Base-by-base conservation (phyloP, 2,797 vertebrate species). In the Cossypha dichroa region DNA sequence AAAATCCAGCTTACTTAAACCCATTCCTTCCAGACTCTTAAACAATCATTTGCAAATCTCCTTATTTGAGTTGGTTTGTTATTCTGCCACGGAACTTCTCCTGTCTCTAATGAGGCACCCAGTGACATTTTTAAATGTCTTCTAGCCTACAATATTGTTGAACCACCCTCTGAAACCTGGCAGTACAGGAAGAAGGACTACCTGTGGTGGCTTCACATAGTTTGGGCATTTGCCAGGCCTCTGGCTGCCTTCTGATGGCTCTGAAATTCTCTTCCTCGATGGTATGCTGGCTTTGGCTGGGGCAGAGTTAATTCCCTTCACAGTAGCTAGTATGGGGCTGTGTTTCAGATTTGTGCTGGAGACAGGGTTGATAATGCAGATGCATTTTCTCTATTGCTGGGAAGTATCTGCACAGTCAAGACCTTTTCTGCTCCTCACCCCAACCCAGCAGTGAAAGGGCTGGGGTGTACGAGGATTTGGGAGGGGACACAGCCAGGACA, bases 381-480 rank as follows among this genome's bases (percentile, higher is more conserved):
- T 22, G 38, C 5, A 11, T 34, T 56, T 77, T 52, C 29, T 28
- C 33, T 51, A 0, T 34, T 45, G 25, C 34, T 6, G 11, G 11
- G 34, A 18, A 62, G 22, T 0, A 0, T 11, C 63, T 58, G 28
- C 19, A 38, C 8, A 18, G 11, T 45, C n/a, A 38, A 11, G 2
- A 6, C 34, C 5, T 69, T 43, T 76, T 49, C 28, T 38, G 28
- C 14, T 3, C 16, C 55, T 55, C 55, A 56, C 11, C 17, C 21
- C 26, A 54, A 4, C 13, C 31, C n/a, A 63, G 28, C n/a, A 56
- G 49, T 0, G 2, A 38, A 9, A 56, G 43, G 1, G 28, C 49
- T 56, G 43, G 23, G 16, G 23, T 51, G 78, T 49, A 29, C 3
- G 1, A 29, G 56, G 28, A 11, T 1, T 0, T 62, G 43, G 70